phyloP scores from a whole-genome alignment of 2,797 vertebrate genomes.

The Astyanax mexicanus region DNA sequence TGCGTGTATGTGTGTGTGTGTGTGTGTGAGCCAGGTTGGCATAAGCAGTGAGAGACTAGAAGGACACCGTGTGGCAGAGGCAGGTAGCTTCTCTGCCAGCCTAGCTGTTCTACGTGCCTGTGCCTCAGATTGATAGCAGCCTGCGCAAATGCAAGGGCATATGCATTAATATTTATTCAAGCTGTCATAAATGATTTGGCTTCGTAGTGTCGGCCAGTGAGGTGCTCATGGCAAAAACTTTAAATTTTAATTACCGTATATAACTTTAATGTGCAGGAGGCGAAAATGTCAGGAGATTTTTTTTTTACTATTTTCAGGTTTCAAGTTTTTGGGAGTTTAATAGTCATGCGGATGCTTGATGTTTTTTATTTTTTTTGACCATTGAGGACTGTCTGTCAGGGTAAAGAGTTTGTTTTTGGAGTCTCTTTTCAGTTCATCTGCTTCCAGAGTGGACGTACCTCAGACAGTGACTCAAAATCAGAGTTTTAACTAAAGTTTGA shows the following conservation, averaged over 20 bases:
- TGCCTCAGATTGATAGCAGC: constrained; percentile 90
- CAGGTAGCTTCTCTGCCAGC: constrained; percentile 83
- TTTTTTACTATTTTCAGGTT: constrained; percentile 89
- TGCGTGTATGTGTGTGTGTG: no score
- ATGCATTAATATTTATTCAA: constrained; percentile 99
- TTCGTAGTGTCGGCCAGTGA: constrained; percentile 88
- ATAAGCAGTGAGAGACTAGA: constrained; percentile 89
- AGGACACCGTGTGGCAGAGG: constrained; percentile 97
- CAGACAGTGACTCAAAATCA: neutral
- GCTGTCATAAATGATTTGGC: constrained; percentile 99
- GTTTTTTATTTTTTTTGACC: constrained; percentile 48
- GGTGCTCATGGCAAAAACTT: constrained; percentile 97
- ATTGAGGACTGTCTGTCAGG: constrained; percentile 31
- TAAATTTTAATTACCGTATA: constrained; percentile 97
- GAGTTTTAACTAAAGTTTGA: neutral
- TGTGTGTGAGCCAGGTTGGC: constrained; percentile 52
- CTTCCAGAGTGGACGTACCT: neutral
- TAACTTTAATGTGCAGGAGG: constrained; percentile 97
- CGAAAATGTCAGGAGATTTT: constrained; percentile 89
- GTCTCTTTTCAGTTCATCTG: neutral
- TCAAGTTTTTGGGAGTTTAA: constrained; percentile 88
- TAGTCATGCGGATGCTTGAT: constrained; percentile 72
- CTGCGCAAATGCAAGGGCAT: constrained; percentile 92
- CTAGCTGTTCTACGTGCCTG: constrained; percentile 54
- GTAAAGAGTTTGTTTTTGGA: constrained; percentile 52